Percentiles rank a stretch among this genome's conserved stretches.
These are phyloP conservation scores for Ditylenchus dipsaci DNA, from an alignment of 1,140 invertebrate genomes.

Conservation along the genomic window DNA sequence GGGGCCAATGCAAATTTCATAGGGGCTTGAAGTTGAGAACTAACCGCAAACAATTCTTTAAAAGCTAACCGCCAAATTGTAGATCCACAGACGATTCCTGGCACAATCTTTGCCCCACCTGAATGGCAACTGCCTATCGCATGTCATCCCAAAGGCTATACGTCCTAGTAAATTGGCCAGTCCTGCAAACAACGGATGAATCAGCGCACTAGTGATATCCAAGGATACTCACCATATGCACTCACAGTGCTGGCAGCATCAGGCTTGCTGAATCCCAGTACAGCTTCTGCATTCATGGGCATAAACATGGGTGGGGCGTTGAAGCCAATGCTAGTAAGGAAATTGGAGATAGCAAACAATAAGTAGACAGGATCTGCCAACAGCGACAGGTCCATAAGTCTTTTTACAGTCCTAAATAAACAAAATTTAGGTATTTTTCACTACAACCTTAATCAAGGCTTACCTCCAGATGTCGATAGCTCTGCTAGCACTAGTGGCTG, in stretches of 20 bases:
- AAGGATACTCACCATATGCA: constrained; percentile 71
- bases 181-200: neutral
- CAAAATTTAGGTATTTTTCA: neutral
- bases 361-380: constrained; percentile 80
- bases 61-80: constrained; percentile 56
- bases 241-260: constrained; percentile 82
- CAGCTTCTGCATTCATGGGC: constrained; percentile 59
- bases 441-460: neutral
- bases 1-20: no score
- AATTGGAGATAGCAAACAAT: constrained; percentile 84
- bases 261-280: constrained; percentile 64
- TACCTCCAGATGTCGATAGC: constrained; percentile 41
- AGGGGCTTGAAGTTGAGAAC: no score
- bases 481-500: constrained; percentile 13
- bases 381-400: constrained; percentile 79
- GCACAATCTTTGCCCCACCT: constrained; percentile 76
- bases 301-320: constrained; percentile 82
- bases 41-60: no score
- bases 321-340: constrained; percentile 87
- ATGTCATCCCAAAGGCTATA: constrained; percentile 62
- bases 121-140: constrained; percentile 73
- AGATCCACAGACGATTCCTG: constrained; percentile 69
- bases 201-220: neutral
- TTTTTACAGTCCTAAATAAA: constrained; percentile 63
- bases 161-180: constrained; percentile 69